A percentile compares a stretch with the other conserved stretches of the same genome.
phyloP scores from a whole-genome alignment of 2,113 vertebrate genomes.

The Podilymbus podiceps region DNA sequence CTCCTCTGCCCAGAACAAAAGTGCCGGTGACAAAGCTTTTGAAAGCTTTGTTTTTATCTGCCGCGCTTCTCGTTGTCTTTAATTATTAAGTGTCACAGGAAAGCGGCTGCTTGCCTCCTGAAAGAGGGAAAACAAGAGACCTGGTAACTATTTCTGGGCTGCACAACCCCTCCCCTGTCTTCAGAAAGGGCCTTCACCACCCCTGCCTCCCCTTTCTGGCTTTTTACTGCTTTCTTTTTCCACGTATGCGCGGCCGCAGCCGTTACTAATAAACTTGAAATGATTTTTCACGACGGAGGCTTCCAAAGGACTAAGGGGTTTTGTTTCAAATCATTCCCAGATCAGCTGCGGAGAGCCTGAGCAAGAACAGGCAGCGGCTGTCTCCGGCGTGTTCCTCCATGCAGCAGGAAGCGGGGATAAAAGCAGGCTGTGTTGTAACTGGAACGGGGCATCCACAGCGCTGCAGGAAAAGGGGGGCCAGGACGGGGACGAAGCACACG shows the following conservation, averaged over 20 bases:
- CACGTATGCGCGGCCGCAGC: constrained; percentile 68
- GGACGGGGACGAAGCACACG: not conserved
- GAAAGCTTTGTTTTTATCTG: constrained; percentile 12
- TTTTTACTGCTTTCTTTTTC: constrained; percentile 14
- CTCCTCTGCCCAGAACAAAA: not conserved
- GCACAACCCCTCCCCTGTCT: not conserved
- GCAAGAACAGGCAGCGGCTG: constrained; percentile 35
- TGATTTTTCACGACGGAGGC: constrained; percentile 66
- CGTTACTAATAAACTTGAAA: constrained; percentile 75
- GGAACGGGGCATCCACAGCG: not conserved
- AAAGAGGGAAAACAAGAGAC: not conserved
- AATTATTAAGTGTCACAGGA: not conserved
- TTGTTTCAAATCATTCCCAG: constrained; percentile 78
- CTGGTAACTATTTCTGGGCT: constrained; percentile 32
- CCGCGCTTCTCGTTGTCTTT: not conserved
- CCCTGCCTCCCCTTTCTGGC: not conserved
- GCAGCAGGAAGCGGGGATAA: constrained; percentile 62
- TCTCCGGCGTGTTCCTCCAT: constrained; percentile 11
- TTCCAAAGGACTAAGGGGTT: constrained; percentile 62
- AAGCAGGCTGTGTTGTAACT: not conserved
- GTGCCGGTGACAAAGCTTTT: not conserved
- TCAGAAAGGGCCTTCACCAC: not conserved
- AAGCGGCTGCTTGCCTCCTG: not conserved
- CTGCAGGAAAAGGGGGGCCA: constrained; percentile 39
- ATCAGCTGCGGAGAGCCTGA: constrained; percentile 43